Conservation (phyloP, 2,797 vertebrate genomes). For the Eulemur albifrons region DNA sequence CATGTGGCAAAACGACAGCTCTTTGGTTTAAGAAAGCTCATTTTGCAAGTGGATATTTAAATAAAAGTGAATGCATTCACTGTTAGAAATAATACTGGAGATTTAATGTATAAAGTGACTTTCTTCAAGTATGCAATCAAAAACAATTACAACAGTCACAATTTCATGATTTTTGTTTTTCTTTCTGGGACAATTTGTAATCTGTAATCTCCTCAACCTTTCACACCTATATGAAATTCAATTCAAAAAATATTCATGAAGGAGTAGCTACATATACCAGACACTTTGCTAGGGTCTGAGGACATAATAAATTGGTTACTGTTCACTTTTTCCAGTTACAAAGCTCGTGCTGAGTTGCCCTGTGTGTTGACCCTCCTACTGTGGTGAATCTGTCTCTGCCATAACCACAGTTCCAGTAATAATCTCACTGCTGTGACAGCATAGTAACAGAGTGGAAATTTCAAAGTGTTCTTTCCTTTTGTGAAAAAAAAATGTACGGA, state of each 20-base stretch:
- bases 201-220: neutral
- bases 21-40: neutral
- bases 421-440: neutral
- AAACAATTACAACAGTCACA: neutral
- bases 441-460: neutral
- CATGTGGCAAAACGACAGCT: neutral
- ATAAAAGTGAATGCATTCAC: neutral
- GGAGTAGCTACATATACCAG: neutral
- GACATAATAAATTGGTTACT: neutral
- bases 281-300: neutral
- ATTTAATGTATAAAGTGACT: neutral
- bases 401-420: neutral
- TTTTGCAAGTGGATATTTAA: neutral
- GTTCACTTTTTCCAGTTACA: neutral
- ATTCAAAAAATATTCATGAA: neutral
- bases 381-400: neutral
- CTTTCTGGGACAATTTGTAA: neutral
- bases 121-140: neutral
- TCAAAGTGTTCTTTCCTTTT: neutral
- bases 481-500: neutral
- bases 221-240: neutral
- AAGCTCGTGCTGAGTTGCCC: rapidly evolving
- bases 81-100: neutral
- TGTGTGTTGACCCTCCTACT: neutral
- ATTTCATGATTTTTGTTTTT: neutral